Conservation (phyloP, 2,888 invertebrate genomes). For the Hypomecis atomaria region DNA sequence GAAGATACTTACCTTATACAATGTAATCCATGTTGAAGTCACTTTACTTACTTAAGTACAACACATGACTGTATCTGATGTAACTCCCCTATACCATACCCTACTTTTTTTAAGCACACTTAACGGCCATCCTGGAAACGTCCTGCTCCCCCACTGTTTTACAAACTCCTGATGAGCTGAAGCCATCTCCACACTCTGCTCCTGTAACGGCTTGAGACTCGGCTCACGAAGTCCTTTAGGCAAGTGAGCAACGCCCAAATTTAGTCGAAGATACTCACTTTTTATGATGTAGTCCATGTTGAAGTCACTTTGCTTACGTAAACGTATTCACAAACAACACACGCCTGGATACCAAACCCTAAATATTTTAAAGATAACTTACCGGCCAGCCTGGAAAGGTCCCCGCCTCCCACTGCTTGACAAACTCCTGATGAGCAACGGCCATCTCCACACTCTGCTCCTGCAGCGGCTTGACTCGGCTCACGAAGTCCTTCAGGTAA, state of each 20-base stretch:
- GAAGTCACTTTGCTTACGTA: too few relatives aligned
- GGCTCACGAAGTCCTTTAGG: constrained; percentile 91
- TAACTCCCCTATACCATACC: too few relatives aligned
- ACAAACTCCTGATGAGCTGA: constrained; percentile 92
- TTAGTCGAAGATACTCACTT: constrained; percentile 83
- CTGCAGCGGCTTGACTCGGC: constrained; percentile 93
- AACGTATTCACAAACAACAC: too few relatives aligned
- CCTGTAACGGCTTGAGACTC: constrained; percentile 93
- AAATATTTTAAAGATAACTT: constrained; percentile 49
- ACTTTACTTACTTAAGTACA: too few relatives aligned
- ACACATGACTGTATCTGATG: too few relatives aligned
- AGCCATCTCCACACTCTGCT: constrained; percentile 91
- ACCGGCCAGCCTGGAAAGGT: constrained; percentile 97
- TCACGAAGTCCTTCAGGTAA: constrained; percentile 93
- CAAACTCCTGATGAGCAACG: constrained; percentile 91
- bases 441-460: constrained; percentile 93
- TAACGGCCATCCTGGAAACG: constrained; percentile 97
- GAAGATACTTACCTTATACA: too few relatives aligned
- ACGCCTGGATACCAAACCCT: too few relatives aligned
- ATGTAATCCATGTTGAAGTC: too few relatives aligned
- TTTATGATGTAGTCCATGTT: too few relatives aligned
- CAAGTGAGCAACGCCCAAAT: constrained; percentile 94
- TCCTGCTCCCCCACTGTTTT: constrained; percentile 94
- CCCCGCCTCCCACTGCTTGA: constrained; percentile 94
- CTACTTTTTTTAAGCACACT: constrained; percentile 50